Evolutionary conservation across 2,797 vertebrate genomes (phyloP).

Genomic region (Setipinna tenuifilis): DNA sequence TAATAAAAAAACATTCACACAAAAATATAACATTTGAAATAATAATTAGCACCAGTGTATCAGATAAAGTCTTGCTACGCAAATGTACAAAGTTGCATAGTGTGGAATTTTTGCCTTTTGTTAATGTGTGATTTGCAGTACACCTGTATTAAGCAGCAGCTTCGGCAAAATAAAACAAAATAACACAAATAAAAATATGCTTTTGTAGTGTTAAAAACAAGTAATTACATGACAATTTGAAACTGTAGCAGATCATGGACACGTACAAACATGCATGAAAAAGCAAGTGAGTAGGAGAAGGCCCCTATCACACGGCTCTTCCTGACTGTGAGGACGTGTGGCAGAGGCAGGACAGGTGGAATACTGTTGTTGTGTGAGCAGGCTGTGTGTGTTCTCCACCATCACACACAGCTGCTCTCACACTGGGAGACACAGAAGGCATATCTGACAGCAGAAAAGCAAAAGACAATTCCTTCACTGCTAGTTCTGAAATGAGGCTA

Average conservation of each 20-base stretch:
- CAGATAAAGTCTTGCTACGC: conserved; percentile 92
- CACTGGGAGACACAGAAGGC: conserved; percentile 41
- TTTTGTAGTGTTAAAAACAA: conserved; percentile 41
- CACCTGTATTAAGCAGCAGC: conserved; percentile 64
- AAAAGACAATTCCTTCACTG: conserved; percentile 73
- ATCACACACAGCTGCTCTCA: conserved; percentile 12
- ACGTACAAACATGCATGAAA: not conserved
- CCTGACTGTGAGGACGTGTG: conserved; percentile 27
- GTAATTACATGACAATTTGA: conserved; percentile 36
- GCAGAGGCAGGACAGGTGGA: conserved; percentile 38
- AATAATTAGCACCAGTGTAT: conserved; percentile 99
- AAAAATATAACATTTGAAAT: conserved; percentile 98
- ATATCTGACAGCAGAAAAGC: conserved; percentile 36
- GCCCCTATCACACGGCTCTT: conserved; percentile 12
- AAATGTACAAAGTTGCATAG: conserved; percentile 97
- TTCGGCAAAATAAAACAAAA: conserved; percentile 40
- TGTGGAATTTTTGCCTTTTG: conserved; percentile 72
- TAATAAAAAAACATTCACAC: conserved; percentile 92
- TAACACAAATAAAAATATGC: conserved; percentile 32
- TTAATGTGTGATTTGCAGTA: conserved; percentile 58
- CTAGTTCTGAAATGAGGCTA: conserved; percentile 57
- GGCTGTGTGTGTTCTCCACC: conserved; percentile 24
- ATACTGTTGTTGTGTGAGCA: conserved; percentile 57
- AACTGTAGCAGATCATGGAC: conserved; percentile 31
- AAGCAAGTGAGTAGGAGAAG: conserved; percentile 21